Conservation (phyloP, 2,888 invertebrate genomes). For the Chrysolina haemoptera region DNA sequence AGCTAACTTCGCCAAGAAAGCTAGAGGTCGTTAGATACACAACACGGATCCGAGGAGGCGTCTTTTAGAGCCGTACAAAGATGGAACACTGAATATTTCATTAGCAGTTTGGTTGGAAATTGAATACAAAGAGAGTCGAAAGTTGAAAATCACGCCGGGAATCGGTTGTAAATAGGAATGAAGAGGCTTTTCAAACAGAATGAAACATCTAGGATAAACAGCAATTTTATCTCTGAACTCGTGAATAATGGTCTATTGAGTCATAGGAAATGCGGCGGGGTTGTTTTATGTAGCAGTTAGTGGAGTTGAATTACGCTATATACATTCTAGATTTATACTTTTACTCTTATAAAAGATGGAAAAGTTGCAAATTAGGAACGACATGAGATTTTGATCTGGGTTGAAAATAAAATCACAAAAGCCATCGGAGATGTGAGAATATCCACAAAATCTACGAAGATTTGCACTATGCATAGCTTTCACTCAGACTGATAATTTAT, state of each 20-base stretch:
- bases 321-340: not conserved
- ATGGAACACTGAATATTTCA: constrained; percentile 49
- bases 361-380: not conserved
- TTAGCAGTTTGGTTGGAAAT: constrained; percentile 47
- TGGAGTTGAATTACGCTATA: not conserved
- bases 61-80: constrained; percentile 36
- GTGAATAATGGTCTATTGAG: constrained; percentile 7
- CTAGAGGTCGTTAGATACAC: constrained; percentile 39
- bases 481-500: no score
- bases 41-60: constrained; percentile 38
- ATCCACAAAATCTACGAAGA: no score
- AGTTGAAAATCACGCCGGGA: constrained; percentile 35
- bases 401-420: not conserved
- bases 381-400: not conserved
- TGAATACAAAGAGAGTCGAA: constrained; percentile 43
- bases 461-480: no score
- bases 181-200: constrained; percentile 32
- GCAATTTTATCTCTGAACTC: constrained; percentile 27
- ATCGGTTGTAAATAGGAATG: constrained; percentile 38
- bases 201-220: constrained; percentile 30
- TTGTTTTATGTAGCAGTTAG: constrained; percentile 16
- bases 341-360: not conserved
- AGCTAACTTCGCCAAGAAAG: constrained; percentile 40
- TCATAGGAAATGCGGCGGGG: not conserved
- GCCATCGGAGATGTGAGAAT: no score